Evolutionary conservation across 2,797 vertebrate species (phyloP).

Genomic region (Lutjanus campechanus): DNA sequence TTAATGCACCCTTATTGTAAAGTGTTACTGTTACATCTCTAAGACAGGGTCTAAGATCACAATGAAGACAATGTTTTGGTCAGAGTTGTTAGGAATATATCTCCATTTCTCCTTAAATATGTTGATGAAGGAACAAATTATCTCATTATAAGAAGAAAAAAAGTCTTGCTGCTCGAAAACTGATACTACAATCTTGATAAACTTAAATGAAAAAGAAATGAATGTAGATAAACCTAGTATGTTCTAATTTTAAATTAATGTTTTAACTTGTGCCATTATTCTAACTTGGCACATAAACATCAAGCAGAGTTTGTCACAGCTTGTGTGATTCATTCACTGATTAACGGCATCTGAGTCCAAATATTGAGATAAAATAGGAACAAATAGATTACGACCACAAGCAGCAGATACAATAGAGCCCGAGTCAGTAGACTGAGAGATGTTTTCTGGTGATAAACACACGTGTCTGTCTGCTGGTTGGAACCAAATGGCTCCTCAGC

Average conservation of each 20-base stretch:
- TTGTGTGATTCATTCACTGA: conserved; percentile 52
- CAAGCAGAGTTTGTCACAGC: conserved; percentile 26
- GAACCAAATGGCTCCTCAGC: conserved; percentile 67
- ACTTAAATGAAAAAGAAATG: conserved; percentile 11
- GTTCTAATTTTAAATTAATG: conserved; percentile 21
- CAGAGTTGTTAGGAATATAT: not conserved
- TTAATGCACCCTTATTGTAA: too few species aligned
- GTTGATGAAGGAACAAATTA: not conserved
- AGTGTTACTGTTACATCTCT: too few species aligned
- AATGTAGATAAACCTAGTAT: conserved; percentile 16
- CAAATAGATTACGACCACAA: conserved; percentile 18
- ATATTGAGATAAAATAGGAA: conserved; percentile 38
- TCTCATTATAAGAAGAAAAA: not conserved
- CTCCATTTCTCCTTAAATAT: not conserved
- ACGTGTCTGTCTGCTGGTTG: conserved; percentile 50
- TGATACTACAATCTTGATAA: conserved; percentile 19
- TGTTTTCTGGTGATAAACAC: conserved; percentile 58
- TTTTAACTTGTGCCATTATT: conserved; percentile 39
- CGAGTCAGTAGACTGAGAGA: conserved; percentile 17
- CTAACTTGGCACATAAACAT: conserved; percentile 41
- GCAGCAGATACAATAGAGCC: conserved; percentile 22
- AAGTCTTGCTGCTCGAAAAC: not conserved
- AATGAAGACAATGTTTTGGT: not conserved
- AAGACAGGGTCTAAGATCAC: too few species aligned
- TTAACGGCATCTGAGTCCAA: conserved; percentile 41